These are phyloP conservation scores for Mesitornis unicolor DNA, from an alignment of 2,113 vertebrate genomes.

Conservation along the genomic window DNA sequence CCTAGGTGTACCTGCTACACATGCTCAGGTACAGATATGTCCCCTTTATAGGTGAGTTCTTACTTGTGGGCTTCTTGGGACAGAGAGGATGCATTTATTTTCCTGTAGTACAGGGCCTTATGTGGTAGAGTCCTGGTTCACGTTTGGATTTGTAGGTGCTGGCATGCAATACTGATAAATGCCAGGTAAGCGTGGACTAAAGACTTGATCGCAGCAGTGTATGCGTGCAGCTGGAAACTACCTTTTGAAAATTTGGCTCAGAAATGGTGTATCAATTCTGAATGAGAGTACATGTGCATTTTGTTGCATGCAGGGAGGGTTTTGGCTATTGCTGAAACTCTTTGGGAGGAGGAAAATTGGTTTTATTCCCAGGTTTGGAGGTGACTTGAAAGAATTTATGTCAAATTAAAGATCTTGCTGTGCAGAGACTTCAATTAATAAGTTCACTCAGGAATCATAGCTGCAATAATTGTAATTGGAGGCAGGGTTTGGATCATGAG, in stretches of 20 bases:
- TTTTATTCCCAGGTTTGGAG: slow-evolving; percentile 32
- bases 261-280: neutral
- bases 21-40: neutral
- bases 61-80: neutral
- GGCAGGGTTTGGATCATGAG: neutral
- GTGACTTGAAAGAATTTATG: slow-evolving; percentile 21
- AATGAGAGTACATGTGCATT: neutral
- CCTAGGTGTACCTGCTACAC: neutral
- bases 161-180: neutral
- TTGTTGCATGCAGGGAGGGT: neutral
- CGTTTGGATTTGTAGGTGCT: neutral
- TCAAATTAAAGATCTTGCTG: slow-evolving; percentile 21
- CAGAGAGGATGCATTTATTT: neutral
- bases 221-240: neutral
- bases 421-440: neutral
- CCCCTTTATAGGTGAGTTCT: neutral
- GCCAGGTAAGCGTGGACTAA: neutral
- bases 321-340: neutral
- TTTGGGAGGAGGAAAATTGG: neutral
- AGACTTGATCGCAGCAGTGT: neutral
- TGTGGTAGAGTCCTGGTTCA: neutral
- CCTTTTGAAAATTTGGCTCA: neutral
- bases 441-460: slow-evolving; percentile 8
- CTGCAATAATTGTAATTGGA: slow-evolving; percentile 34
- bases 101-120: neutral